Base-by-base conservation (phyloP, 1,140 invertebrate species). In the Caerostris darwini region DNA sequence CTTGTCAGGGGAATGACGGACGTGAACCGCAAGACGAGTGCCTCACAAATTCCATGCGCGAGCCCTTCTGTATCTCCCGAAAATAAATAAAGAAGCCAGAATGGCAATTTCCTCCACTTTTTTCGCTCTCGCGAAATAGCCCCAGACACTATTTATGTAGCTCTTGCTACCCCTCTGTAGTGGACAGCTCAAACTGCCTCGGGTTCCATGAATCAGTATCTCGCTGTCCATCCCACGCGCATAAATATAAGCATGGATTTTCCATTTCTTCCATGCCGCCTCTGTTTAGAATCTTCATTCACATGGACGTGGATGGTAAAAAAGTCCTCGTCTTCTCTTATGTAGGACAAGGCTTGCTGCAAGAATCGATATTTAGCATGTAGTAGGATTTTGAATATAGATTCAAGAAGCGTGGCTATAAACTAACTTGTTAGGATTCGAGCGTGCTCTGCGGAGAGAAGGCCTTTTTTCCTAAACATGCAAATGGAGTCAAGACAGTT, bases 21-120 rank as follows among this genome's bases (percentile, higher is more conserved):
- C 92, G 92, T 94, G 92, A 94, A 94, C 92, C 85, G 92, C 92
- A 94, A 94, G 92, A 88, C 56, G 85, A 93, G 92, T 87, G 56
- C 71, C 89, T 53, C 56, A 92, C 82, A 92, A 92, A 86, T 86
- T 92, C 91, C 58, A 85, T 86, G 92, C 85, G 56, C 86, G 69
- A 64, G 19, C 53, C n/a, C 57, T 57, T 14, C 81, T 34, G 34
- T 61, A 85, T 85, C 83, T 50, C 19, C 34, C 19, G 83, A 85
- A 56, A 90, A 64, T 56, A 90, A 90, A 90, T 67, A 71, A 69
- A 71, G 88, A 69, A 77, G 71, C 71, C 5, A 5, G 71, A 77
- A 77, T 77, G 71, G 71, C 71, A 77, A 77, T 77, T 77, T 77
- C 71, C 71, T 77, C 34, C 34, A 50, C 71, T 77, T 77, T 77